Percentiles rank a stretch among this genome's conserved stretches.
Conservation (phyloP, 2,797 vertebrate species). For the Setipinna tenuifilis region DNA sequence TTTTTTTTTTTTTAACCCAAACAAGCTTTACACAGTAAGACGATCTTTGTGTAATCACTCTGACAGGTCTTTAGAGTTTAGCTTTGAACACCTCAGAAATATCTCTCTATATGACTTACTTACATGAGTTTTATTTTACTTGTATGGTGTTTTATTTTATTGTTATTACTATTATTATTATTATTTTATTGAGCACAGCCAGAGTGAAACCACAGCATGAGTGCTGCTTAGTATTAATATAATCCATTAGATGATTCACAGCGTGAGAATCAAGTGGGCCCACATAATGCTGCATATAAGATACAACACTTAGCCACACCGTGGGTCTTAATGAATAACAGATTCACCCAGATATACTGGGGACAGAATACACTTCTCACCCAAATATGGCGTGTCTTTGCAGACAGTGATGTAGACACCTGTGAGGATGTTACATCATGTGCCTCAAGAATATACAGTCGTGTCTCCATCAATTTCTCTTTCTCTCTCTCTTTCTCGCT, state of each 20-base stretch:
- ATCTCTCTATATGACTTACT: background rate
- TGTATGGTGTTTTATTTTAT: background rate
- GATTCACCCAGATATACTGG: constrained; percentile 52
- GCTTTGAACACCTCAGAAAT: background rate
- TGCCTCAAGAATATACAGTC: no score
- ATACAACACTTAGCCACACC: constrained; percentile 61
- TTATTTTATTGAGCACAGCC: background rate
- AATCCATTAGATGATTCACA: constrained; percentile 63
- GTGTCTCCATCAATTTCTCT: no score
- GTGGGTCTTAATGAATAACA: constrained; percentile 66
- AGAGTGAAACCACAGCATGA: background rate
- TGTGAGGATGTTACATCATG: constrained; percentile 30
- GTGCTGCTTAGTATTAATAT: background rate
- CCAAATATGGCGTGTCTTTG: constrained; percentile 59
- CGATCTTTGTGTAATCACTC: background rate
- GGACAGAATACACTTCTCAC: constrained; percentile 63
- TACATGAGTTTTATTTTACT: no score
- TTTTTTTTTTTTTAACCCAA: background rate
- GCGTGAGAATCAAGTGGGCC: constrained; percentile 61
- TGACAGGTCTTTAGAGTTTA: background rate
- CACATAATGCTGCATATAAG: constrained; percentile 69
- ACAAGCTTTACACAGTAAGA: background rate
- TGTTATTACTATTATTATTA: no score
- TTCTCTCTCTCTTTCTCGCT: no score
- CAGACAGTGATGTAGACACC: background rate